phyloP scores from a whole-genome alignment of 2,888 invertebrate genomes.

The Sinohyriopsis cumingii region DNA sequence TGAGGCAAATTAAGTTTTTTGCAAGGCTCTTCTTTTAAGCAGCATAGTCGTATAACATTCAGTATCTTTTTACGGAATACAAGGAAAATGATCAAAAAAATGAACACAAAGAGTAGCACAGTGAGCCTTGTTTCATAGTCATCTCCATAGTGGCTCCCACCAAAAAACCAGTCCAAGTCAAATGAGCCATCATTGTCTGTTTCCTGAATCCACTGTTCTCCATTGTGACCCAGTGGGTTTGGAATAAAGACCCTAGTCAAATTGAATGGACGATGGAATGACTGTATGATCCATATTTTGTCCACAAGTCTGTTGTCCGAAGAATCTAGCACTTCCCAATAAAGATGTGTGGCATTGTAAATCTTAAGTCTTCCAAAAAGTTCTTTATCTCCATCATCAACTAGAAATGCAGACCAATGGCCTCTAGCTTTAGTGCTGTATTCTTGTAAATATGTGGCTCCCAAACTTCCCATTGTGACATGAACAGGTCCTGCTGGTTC shows the following conservation, averaged over 20 bases:
- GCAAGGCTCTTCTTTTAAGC: constrained; percentile 47
- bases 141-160: constrained; percentile 41
- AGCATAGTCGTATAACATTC: constrained; percentile 38
- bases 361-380: constrained; percentile 51
- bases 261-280: constrained; percentile 51
- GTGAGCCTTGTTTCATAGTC: constrained; percentile 45
- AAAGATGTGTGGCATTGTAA: constrained; percentile 53
- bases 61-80: constrained; percentile 46
- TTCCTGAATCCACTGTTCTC: constrained; percentile 36
- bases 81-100: constrained; percentile 39
- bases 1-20: constrained; percentile 15
- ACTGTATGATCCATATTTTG: constrained; percentile 51
- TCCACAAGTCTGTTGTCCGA: constrained; percentile 53
- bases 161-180: constrained; percentile 36
- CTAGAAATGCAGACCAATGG: constrained; percentile 54
- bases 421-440: constrained; percentile 36
- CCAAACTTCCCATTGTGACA: constrained; percentile 57
- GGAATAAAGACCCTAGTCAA: constrained; percentile 33
- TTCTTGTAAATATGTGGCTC: constrained; percentile 49
- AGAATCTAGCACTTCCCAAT: constrained; percentile 57
- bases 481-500: constrained; percentile 61
- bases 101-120: constrained; percentile 38
- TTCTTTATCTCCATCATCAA: constrained; percentile 47
- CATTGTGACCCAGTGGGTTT: constrained; percentile 43
- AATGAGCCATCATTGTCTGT: constrained; percentile 15